Evolutionary conservation across 2,797 vertebrate species (phyloP).

Genomic region (Eremophila alpestris): DNA sequence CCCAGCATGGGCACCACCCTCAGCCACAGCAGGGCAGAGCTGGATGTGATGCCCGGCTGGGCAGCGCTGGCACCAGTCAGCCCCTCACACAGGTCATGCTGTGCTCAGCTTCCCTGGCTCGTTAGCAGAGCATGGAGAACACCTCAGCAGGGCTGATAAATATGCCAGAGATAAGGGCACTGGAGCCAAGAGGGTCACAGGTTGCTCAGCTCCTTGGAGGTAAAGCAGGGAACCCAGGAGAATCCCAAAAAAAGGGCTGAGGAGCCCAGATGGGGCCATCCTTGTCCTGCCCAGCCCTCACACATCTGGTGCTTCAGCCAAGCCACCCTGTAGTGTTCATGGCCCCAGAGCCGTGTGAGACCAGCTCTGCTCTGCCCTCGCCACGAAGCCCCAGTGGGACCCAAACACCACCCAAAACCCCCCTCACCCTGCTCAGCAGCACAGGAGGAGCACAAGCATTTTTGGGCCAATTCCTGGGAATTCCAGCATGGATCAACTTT

Average conservation of each 20-base stretch:
- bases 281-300: background rate
- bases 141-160: background rate
- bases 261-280: background rate
- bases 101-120: background rate
- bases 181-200: background rate
- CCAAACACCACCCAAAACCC: background rate
- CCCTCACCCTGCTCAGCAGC: background rate
- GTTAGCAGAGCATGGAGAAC: background rate
- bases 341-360: background rate
- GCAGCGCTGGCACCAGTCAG: background rate
- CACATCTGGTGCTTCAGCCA: accelerated
- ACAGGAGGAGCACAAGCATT: accelerated
- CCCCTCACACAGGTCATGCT: background rate
- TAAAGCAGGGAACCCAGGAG: accelerated
- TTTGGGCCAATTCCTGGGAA: accelerated
- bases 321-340: accelerated
- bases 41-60: background rate
- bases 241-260: background rate
- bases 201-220: background rate
- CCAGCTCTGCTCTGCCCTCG: background rate
- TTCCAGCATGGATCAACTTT: background rate
- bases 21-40: background rate
- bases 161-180: accelerated
- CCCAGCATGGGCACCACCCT: accelerated
- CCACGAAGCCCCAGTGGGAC: accelerated